phyloP scores from a whole-genome alignment of 1,140 invertebrate genomes.

The Frieseomelitta varia region DNA sequence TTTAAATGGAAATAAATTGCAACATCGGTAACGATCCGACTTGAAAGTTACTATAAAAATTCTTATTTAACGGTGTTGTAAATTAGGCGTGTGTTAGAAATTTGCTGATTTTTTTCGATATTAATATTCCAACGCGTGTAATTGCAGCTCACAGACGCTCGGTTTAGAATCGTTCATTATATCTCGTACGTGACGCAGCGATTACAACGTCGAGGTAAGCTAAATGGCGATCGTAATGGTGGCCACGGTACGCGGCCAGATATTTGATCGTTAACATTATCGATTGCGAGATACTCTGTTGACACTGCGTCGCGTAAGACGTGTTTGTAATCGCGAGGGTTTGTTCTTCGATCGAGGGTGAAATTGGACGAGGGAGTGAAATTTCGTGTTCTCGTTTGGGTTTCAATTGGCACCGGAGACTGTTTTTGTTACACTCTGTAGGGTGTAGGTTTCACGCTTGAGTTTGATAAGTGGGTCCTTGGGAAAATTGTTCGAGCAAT shows the following conservation, averaged over 20 bases:
- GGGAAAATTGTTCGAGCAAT: not conserved
- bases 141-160: not conserved
- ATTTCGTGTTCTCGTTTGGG: slow-evolving; percentile 1
- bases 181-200: not conserved
- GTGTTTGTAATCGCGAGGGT: not conserved
- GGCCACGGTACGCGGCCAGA: slow-evolving; percentile 39
- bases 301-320: slow-evolving; percentile 9
- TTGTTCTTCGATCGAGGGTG: slow-evolving; percentile 2
- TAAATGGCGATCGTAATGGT: not conserved
- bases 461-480: not conserved
- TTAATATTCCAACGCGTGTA: not conserved
- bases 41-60: too few species aligned
- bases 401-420: slow-evolving; percentile 2
- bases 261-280: slow-evolving; percentile 55
- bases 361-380: not conserved
- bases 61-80: too few species aligned
- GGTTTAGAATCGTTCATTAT: not conserved
- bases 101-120: not conserved
- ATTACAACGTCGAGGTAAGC: slow-evolving; percentile 36
- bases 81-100: not conserved
- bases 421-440: not conserved
- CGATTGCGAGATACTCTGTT: not conserved
- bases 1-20: too few species aligned
- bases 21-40: too few species aligned
- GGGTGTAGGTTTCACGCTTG: not conserved